Evolutionary conservation across 2,797 vertebrate species (phyloP), one percentile per base, ranked within the genome.

Genomic region (Paedocypris micromegethes): DNA sequence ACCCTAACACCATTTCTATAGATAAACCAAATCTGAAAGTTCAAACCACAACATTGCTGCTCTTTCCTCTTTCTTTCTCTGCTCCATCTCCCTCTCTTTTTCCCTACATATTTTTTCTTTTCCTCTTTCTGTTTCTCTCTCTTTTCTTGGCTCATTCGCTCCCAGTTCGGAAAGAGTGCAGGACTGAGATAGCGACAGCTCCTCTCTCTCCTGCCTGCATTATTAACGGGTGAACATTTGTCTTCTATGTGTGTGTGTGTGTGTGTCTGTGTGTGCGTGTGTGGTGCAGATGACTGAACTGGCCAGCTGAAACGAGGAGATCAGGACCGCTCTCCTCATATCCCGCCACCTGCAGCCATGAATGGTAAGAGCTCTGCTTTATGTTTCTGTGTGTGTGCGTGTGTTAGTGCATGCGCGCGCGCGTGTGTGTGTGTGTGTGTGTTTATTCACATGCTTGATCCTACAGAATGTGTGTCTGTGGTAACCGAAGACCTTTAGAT

Each of bases 321-420:
- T 65, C 66, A 72, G 66, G 72, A 74, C 51, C 44, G 47, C 57
- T 68, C 67, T 65, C 55, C 75, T 56, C 55, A 38, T 45, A 50
- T 60, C 54, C 57, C 53, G 58, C 53, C 68, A 75, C 75, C 73
- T 77, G 71, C 78, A 72, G 49, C 43, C 75, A 79, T 79, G 78
- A 77, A 79, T 67, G 73, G 78, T 79, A 79, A 75, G 58, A 71
- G 59, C 55, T 62, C 43, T 9, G 38, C 50, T 60, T 78, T 70
- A 55, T 72, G 46, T 67, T 23, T 72, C 41, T 59, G 0, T 73
- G 5, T 68, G 42, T 70, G 39, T 64, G 50, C 51, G 56, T 54
- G 43, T 63, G 44, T 23, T 23, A 23, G 23, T 23, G 23, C 23
- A 23, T 23, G 23, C 23, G 23, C 23, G 23, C 45, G 53, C 52